Percentiles rank a stretch among this genome's conserved stretches.
Evolutionary conservation across 2,797 vertebrate species (phyloP).

Genomic region (Gephyroberyx darwinii): DNA sequence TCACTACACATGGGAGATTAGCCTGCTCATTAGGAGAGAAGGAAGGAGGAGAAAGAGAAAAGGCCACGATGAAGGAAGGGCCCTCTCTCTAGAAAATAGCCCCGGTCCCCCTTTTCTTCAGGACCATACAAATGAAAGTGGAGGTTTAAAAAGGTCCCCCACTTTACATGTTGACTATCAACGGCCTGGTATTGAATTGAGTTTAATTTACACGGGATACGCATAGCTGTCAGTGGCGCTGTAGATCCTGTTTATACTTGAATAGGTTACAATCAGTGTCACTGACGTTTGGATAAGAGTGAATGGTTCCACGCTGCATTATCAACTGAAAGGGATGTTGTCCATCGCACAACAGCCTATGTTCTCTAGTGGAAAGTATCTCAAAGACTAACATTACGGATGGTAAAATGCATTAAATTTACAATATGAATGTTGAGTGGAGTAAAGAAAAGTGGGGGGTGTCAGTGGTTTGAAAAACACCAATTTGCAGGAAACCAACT

Average conservation of each 20-base stretch:
- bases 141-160: conserved; percentile 31
- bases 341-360: conserved; percentile 34
- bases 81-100: conserved; percentile 41
- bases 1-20: conserved; percentile 76
- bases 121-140: conserved; percentile 30
- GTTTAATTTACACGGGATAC: conserved; percentile 23
- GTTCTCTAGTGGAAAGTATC: conserved; percentile 36
- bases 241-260: conserved; percentile 35
- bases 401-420: conserved; percentile 46
- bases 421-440: conserved; percentile 33
- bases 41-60: conserved; percentile 57
- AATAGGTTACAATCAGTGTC: conserved; percentile 41
- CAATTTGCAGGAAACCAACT: conserved; percentile 44
- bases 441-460: conserved; percentile 2
- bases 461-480: conserved; percentile 47
- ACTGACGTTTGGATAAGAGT: conserved; percentile 38
- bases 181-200: conserved; percentile 26
- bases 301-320: conserved; percentile 6
- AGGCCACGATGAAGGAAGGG: conserved; percentile 42
- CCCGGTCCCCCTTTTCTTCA: conserved; percentile 23
- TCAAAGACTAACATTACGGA: conserved; percentile 31
- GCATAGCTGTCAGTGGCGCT: conserved; percentile 20
- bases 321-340: conserved; percentile 41
- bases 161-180: conserved; percentile 43
- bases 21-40: conserved; percentile 74